Evolutionary conservation across 2,797 vertebrate genomes (phyloP).

Genomic region (Masticophis lateralis): DNA sequence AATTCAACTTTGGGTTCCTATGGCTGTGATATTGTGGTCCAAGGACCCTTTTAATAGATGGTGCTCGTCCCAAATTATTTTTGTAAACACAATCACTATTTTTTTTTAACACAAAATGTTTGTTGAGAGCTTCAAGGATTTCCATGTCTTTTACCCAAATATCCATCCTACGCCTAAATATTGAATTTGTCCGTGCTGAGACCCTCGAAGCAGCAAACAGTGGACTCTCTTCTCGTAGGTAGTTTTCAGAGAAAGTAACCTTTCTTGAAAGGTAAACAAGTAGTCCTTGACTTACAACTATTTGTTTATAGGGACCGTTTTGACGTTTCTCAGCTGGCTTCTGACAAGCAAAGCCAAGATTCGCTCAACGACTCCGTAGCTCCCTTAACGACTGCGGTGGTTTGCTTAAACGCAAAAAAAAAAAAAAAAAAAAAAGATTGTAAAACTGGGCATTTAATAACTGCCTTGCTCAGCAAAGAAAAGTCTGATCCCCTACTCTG

Average conservation of each 20-base stretch:
- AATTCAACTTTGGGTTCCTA: background rate
- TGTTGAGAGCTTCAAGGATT: background rate
- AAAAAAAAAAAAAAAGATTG: background rate
- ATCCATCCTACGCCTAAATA: background rate
- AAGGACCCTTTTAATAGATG: background rate
- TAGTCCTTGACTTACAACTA: background rate
- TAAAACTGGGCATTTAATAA: background rate
- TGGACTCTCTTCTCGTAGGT: background rate
- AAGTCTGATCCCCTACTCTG: background rate
- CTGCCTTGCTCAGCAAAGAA: background rate
- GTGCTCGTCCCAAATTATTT: background rate
- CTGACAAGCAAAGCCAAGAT: background rate
- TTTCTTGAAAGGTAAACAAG: background rate
- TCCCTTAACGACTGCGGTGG: background rate
- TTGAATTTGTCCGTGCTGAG: background rate
- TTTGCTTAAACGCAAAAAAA: background rate
- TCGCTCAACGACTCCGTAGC: accelerated
- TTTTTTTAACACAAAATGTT: background rate
- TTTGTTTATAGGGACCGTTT: background rate
- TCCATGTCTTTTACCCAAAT: background rate
- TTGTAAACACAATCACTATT: background rate
- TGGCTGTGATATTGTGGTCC: background rate
- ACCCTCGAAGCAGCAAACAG: background rate
- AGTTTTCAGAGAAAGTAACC: background rate
- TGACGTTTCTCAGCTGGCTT: background rate